Conservation (phyloP, 2,797 vertebrate genomes). For the Rhinogobio ventralis region DNA sequence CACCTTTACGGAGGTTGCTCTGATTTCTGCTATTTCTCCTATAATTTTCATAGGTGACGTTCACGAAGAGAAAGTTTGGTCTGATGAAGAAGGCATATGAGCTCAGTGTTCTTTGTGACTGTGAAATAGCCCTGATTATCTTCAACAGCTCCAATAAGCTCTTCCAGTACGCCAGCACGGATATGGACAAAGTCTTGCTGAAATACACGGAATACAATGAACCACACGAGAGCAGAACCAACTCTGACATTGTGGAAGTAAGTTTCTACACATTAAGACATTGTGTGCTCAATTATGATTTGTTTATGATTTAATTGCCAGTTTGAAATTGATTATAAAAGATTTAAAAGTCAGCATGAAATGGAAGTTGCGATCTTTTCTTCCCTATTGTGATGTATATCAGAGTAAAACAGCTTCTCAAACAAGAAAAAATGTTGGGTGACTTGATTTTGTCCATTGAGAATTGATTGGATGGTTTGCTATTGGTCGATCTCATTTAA, state of each 20-base stretch:
- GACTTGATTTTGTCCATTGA: not conserved
- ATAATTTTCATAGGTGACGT: constrained; percentile 86
- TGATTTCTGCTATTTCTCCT: not conserved
- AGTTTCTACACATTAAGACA: constrained; percentile 50
- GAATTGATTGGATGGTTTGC: not conserved
- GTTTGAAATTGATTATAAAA: not conserved
- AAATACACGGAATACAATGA: constrained; percentile 91
- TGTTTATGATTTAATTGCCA: not conserved
- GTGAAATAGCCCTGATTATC: constrained; percentile 91
- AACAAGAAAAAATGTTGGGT: not conserved
- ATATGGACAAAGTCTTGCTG: constrained; percentile 91
- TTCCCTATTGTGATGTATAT: not conserved
- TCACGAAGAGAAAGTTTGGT: constrained; percentile 97
- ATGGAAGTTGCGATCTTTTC: not conserved
- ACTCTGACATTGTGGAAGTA: constrained; percentile 90
- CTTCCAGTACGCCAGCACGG: constrained; percentile 91
- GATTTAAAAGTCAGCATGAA: not conserved
- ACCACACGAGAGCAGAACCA: constrained; percentile 89
- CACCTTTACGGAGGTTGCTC: not conserved
- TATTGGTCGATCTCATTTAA: not conserved
- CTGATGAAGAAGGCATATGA: constrained; percentile 93
- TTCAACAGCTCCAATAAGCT: constrained; percentile 93
- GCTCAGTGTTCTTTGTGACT: constrained; percentile 90
- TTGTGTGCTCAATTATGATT: not conserved
- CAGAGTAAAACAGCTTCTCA: not conserved